Evolutionary conservation across 92 coral and sea anemone genomes (phyloP).

Genomic region (Epizoanthus stellaris): DNA sequence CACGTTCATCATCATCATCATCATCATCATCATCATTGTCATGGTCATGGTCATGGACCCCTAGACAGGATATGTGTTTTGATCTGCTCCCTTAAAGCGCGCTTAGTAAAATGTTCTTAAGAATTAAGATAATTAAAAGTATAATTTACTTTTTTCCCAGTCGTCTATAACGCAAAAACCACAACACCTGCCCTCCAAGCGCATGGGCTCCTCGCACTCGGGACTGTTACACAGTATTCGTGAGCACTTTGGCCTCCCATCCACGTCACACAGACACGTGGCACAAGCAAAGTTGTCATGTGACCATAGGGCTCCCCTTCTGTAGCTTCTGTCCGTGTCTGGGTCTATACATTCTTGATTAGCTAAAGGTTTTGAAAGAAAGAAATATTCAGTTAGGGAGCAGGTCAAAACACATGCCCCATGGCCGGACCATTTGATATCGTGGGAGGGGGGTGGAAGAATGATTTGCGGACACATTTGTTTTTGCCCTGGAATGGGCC

Average conservation of each 20-base stretch:
- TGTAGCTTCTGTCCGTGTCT: slow-evolving; percentile 51
- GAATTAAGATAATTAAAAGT: neutral
- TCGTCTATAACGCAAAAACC: slow-evolving; percentile 59
- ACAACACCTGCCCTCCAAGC: slow-evolving; percentile 75
- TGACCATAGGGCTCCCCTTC: slow-evolving; percentile 65
- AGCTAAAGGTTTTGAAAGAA: neutral
- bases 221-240: slow-evolving; percentile 52
- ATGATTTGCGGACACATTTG: too few relatives aligned
- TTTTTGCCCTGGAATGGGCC: too few relatives aligned
- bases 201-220: slow-evolving; percentile 44
- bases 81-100: neutral
- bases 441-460: too few relatives aligned
- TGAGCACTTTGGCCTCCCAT: slow-evolving; percentile 65
- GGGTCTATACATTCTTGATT: slow-evolving; percentile 59
- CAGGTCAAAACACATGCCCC: neutral
- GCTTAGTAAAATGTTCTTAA: neutral
- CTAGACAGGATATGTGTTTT: neutral
- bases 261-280: slow-evolving; percentile 57
- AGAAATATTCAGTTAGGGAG: neutral
- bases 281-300: slow-evolving; percentile 71
- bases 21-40: too few relatives aligned
- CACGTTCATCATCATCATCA: too few relatives aligned
- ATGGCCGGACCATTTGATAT: too few relatives aligned
- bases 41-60: too few relatives aligned
- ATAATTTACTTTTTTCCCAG: slow-evolving; percentile 55